These are phyloP conservation scores for Chloromyia formosa DNA, from an alignment of 2,888 invertebrate genomes.

Conservation along the genomic window DNA sequence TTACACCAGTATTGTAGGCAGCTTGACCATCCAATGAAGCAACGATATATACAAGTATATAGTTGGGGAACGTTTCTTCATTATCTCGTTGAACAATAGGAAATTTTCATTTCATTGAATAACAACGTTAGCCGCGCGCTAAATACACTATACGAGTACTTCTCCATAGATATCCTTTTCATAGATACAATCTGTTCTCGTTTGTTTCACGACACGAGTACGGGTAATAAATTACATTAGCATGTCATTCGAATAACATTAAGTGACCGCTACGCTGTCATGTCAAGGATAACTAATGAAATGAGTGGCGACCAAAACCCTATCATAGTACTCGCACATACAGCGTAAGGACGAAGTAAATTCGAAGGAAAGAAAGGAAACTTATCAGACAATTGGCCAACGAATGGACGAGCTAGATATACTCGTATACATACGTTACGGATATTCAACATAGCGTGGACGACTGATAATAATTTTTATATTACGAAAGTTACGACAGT, in stretches of 20 bases:
- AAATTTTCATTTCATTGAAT: constrained; percentile 24
- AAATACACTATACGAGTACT: neutral
- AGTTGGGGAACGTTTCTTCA: neutral
- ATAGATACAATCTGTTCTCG: constrained; percentile 24
- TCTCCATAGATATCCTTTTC: neutral
- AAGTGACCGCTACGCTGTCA: constrained; percentile 29
- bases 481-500: constrained; percentile 21
- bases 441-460: neutral
- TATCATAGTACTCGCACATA: no score
- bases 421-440: neutral
- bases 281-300: constrained; percentile 37
- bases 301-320: neutral
- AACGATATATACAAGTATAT: no score
- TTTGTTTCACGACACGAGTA: neutral
- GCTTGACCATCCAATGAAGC: constrained; percentile 12
- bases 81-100: neutral
- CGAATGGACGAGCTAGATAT: neutral
- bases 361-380: constrained; percentile 11
- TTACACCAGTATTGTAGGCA: neutral
- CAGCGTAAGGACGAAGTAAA: no score
- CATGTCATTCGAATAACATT: constrained; percentile 40
- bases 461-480: constrained; percentile 15
- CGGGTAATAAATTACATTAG: constrained; percentile 37
- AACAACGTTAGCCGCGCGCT: neutral
- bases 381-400: constrained; percentile 26